phyloP scores from a whole-genome alignment of 1,140 invertebrate species.

The Ctenoplectra terminalis region DNA sequence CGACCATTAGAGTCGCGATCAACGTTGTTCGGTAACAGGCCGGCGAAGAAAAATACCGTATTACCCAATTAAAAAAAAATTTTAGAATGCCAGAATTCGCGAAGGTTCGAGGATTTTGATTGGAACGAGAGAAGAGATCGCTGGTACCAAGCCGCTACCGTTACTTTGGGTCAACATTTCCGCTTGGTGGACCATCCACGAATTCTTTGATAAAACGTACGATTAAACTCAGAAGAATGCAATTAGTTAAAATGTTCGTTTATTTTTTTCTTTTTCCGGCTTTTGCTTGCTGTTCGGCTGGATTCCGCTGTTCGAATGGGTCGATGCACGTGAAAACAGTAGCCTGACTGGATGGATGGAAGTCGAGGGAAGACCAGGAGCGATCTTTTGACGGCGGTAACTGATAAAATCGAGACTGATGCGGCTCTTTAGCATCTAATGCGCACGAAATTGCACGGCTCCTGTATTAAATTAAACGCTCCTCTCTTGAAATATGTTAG shows the following conservation, averaged over 20 bases:
- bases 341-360: slow-evolving; percentile 18
- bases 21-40: slow-evolving; percentile 20
- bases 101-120: not conserved
- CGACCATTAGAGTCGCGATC: slow-evolving; percentile 15
- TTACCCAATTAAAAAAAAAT: not conserved
- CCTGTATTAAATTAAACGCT: slow-evolving; percentile 38
- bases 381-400: slow-evolving; percentile 23
- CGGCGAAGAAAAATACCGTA: slow-evolving; percentile 1
- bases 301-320: not conserved
- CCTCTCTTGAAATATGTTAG: not conserved
- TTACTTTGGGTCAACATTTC: slow-evolving; percentile 18
- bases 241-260: slow-evolving; percentile 1
- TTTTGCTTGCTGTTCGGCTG: not conserved
- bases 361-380: slow-evolving; percentile 29
- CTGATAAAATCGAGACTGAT: slow-evolving; percentile 53
- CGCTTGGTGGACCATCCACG: not conserved
- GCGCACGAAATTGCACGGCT: slow-evolving; percentile 29
- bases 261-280: not conserved
- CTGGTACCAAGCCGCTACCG: not conserved
- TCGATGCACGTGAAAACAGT: not conserved
- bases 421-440: slow-evolving; percentile 38
- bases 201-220: not conserved
- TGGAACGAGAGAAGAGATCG: not conserved
- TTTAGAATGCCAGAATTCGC: not conserved
- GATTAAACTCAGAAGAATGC: slow-evolving; percentile 13